Conservation (phyloP, 2,888 invertebrate genomes). For the Leucozona laternaria region DNA sequence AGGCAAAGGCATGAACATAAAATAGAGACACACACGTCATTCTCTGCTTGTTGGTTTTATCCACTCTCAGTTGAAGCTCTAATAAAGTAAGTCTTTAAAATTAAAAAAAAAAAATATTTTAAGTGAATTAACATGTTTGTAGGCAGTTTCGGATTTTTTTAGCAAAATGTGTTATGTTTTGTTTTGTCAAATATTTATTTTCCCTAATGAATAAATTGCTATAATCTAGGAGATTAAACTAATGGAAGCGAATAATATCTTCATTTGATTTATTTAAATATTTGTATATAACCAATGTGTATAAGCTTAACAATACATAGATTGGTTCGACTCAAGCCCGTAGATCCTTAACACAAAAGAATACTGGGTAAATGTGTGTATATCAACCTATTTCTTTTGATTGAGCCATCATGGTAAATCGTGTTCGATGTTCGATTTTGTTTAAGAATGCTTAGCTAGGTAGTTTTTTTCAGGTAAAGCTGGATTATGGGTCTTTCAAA, state of each 20-base stretch:
- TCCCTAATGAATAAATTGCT: neutral
- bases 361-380: too few species aligned
- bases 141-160: neutral
- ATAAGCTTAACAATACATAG: too few species aligned
- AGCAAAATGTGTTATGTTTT: neutral
- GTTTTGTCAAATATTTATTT: neutral
- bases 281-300: too few species aligned
- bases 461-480: too few species aligned
- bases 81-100: constrained; percentile 12
- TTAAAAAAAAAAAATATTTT: neutral
- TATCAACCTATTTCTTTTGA: too few species aligned
- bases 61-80: neutral
- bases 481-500: too few species aligned
- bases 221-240: neutral
- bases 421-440: too few species aligned
- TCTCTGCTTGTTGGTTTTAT: neutral
- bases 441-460: too few species aligned
- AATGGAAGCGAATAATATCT: neutral
- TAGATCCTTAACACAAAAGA: too few species aligned
- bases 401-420: too few species aligned
- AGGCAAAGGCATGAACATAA: neutral
- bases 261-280: too few species aligned
- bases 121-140: constrained; percentile 9
- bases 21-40: constrained; percentile 21
- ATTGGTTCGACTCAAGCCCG: too few species aligned